These are phyloP conservation scores for Pseudochirops corinnae DNA, from an alignment of 2,797 vertebrate species.

Conservation along the genomic window DNA sequence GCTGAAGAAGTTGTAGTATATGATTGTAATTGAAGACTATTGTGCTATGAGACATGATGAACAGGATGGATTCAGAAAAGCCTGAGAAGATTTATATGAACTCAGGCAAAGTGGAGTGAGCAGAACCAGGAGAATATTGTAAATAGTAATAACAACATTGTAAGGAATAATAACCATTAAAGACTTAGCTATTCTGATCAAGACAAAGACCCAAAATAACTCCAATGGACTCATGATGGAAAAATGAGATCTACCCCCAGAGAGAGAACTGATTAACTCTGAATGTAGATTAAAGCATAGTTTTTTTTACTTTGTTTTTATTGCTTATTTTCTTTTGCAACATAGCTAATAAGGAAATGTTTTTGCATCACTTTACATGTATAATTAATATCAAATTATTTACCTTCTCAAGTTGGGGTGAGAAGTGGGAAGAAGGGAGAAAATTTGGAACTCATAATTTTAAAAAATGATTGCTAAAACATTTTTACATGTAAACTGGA, in stretches of 20 bases:
- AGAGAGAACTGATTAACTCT: neutral
- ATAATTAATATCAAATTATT: neutral
- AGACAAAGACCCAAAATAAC: neutral
- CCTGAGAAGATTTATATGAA: neutral
- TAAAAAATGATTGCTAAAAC: neutral
- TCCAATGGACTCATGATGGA: neutral
- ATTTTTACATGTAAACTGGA: neutral
- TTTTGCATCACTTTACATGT: neutral
- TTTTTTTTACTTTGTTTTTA: neutral
- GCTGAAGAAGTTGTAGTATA: neutral
- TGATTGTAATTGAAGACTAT: neutral
- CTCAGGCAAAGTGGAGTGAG: neutral
- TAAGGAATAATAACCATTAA: neutral
- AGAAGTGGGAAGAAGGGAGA: neutral
- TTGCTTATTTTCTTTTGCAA: neutral
- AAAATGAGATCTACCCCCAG: neutral
- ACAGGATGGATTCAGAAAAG: neutral
- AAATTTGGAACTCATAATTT: neutral
- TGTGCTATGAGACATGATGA: neutral
- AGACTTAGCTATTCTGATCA: neutral
- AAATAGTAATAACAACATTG: neutral
- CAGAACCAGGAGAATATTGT: neutral
- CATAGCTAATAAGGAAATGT: neutral
- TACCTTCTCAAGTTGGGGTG: neutral
- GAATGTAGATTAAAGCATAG: neutral